Percentiles rank a stretch among this genome's conserved stretches.
These are phyloP conservation scores for Argyresthia goedartella DNA, from an alignment of 2,888 invertebrate species.

Conservation along the genomic window DNA sequence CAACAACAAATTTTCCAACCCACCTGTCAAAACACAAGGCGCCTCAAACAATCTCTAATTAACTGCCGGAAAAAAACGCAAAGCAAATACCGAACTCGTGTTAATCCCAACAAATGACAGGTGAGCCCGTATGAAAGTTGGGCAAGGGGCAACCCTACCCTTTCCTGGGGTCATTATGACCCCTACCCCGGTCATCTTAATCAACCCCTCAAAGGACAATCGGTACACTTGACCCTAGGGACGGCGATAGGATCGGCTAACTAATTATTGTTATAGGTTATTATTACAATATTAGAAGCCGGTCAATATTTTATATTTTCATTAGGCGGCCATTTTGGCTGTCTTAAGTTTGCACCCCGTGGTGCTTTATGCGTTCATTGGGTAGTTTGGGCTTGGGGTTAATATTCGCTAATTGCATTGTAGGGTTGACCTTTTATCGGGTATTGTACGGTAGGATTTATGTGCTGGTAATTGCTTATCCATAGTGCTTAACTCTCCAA, in stretches of 20 bases:
- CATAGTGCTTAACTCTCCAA: background rate
- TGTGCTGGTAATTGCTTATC: background rate
- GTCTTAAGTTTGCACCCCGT: background rate
- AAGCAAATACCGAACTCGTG: slow-evolving; percentile 7
- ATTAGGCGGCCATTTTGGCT: slow-evolving; percentile 15
- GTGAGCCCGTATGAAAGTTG: slow-evolving; percentile 9
- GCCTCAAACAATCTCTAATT: background rate
- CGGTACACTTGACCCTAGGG: slow-evolving; percentile 47
- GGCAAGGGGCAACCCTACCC: slow-evolving; percentile 8
- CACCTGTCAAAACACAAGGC: background rate
- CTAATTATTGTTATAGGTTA: slow-evolving; percentile 62
- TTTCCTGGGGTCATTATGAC: slow-evolving; percentile 36
- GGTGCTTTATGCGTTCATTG: no score
- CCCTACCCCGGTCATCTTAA: slow-evolving; percentile 52
- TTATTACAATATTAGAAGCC: slow-evolving; percentile 42
- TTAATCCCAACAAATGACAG: slow-evolving; percentile 10
- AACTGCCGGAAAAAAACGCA: background rate
- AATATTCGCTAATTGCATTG: no score
- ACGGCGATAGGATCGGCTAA: slow-evolving; percentile 34
- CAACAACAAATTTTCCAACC: no score
- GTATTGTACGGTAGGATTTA: background rate
- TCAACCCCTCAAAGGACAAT: slow-evolving; percentile 67
- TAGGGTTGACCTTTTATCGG: background rate
- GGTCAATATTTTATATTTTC: slow-evolving; percentile 47
- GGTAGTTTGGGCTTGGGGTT: no score